These are phyloP conservation scores for Lota lota DNA, from an alignment of 2,113 vertebrate species.

Conservation along the genomic window DNA sequence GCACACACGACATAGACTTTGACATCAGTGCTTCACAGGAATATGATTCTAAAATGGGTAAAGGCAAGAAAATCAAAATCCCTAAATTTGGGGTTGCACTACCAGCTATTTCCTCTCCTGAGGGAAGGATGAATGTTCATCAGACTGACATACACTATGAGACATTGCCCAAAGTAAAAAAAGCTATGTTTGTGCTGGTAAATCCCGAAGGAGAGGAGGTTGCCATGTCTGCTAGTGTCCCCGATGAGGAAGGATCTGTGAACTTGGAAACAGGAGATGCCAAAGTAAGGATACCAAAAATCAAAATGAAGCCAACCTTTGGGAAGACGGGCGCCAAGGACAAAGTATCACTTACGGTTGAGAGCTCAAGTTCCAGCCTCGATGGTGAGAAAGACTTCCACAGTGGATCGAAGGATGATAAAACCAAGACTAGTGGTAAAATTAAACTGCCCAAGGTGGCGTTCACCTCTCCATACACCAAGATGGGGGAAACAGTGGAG, in stretches of 20 bases:
- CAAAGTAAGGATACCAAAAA: conserved; percentile 61
- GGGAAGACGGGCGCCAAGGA: conserved; percentile 58
- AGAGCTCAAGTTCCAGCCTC: conserved; percentile 38
- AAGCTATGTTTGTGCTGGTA: conserved; percentile 72
- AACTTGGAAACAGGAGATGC: conserved; percentile 35
- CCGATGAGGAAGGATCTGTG: conserved; percentile 21
- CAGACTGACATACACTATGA: conserved; percentile 58
- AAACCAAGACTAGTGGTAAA: conserved; percentile 62
- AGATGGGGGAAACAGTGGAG: conserved; percentile 33
- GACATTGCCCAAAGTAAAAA: conserved; percentile 70
- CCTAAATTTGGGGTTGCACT: conserved; percentile 75
- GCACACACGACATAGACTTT: conserved; percentile 66
- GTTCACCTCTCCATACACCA: conserved; percentile 73
- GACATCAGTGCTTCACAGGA: conserved; percentile 58
- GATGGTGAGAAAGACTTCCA: conserved; percentile 53
- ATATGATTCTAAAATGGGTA: conserved; percentile 38
- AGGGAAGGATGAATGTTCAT: conserved; percentile 33
- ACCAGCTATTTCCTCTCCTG: conserved; percentile 61
- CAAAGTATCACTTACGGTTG: conserved; percentile 36
- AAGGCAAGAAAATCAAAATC: conserved; percentile 71
- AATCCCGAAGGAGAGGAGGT: conserved; percentile 53
- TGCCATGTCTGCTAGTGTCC: conserved; percentile 11
- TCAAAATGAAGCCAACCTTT: conserved; percentile 67
- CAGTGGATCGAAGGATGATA: conserved; percentile 54
- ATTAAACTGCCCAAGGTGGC: conserved; percentile 79